phyloP scores from a whole-genome alignment of 1,140 invertebrate genomes.

The Acromyrmex heyeri region DNA sequence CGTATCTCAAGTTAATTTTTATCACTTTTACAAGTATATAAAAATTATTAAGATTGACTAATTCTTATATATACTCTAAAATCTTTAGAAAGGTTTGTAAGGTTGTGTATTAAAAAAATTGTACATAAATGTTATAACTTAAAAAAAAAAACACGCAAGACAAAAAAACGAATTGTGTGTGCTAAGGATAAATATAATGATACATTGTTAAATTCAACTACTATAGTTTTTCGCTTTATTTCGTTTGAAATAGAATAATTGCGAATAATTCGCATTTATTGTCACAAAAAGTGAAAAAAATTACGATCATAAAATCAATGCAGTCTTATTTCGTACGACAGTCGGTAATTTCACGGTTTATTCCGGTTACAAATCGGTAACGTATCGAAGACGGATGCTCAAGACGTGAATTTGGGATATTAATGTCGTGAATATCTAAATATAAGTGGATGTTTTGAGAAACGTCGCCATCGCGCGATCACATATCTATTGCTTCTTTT shows the following conservation, averaged over 20 bases:
- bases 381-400: not conserved
- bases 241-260: slow-evolving; percentile 3
- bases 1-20: too few species aligned
- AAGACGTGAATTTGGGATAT: slow-evolving; percentile 7
- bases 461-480: slow-evolving; percentile 26
- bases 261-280: not conserved
- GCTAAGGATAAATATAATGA: not conserved
- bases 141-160: too few species aligned
- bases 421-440: slow-evolving; percentile 45
- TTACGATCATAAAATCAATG: not conserved
- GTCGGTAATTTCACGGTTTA: not conserved
- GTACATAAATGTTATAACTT: too few species aligned
- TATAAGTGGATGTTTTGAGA: slow-evolving; percentile 45
- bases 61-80: too few species aligned
- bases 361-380: slow-evolving; percentile 3
- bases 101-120: too few species aligned
- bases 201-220: not conserved
- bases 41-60: too few species aligned
- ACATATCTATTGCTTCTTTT: slow-evolving; percentile 9
- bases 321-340: not conserved
- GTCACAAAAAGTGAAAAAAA: slow-evolving; percentile 4
- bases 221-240: not conserved
- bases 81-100: too few species aligned
- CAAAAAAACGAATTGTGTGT: too few species aligned
- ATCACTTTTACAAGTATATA: too few species aligned